phyloP scores from a whole-genome alignment of 1,140 invertebrate genomes.

The Drosophila suzukii region DNA sequence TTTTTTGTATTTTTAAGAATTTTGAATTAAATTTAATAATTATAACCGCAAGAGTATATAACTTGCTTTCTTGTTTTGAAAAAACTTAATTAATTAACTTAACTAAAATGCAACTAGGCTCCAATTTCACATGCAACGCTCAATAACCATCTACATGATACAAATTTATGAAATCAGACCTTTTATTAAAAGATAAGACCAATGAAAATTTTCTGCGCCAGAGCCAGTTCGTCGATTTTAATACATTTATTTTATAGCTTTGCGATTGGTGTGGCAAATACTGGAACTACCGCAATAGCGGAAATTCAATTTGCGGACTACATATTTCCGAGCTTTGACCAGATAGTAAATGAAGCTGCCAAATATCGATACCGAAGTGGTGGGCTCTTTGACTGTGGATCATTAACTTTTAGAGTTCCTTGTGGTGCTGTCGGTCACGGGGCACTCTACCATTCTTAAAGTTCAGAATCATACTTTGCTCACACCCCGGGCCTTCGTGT shows the following conservation, averaged over 20 bases:
- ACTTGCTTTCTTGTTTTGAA: no score
- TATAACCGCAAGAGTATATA: no score
- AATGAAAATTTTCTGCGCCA: no score
- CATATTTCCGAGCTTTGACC: conserved; percentile 99
- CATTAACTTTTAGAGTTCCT: conserved; percentile 95
- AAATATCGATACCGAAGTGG: conserved; percentile 98
- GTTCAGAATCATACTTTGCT: conserved; percentile 98
- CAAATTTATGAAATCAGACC: no score
- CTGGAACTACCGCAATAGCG: conserved; percentile 96
- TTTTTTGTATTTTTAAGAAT: no score
- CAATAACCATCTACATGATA: no score
- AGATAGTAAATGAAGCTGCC: conserved; percentile 96
- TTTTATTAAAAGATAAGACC: no score
- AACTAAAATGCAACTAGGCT: no score
- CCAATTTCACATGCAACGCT: no score
- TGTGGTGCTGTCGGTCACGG: conserved; percentile 96
- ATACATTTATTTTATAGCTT: conserved; percentile 87
- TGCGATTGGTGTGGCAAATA: conserved; percentile 96
- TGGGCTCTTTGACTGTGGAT: conserved; percentile 95
- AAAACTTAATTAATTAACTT: no score
- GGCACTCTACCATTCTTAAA: conserved; percentile 98
- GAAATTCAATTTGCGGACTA: conserved; percentile 99
- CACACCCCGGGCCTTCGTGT: conserved; percentile 97
- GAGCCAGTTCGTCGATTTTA: no score
- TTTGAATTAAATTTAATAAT: no score